Conservation (phyloP, 2,797 vertebrate species). For the Phoeniculus purpureus region DNA sequence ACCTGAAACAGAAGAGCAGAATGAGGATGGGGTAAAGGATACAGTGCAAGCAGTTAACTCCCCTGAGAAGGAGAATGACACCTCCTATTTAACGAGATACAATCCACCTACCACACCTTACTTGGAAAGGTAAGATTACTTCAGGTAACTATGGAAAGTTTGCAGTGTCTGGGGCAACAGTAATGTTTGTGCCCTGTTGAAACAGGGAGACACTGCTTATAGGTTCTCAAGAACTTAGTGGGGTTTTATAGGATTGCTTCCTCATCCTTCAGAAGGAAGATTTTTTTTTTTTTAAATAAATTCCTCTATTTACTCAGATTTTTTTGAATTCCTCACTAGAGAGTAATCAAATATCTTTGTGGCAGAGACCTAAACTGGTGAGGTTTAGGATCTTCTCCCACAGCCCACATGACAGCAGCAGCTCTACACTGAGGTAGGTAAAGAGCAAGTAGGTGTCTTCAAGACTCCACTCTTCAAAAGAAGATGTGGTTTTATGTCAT, state of each 20-base stretch:
- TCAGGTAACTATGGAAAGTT: not conserved
- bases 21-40: not conserved
- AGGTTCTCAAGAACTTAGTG: not conserved
- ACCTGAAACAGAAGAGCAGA: not conserved
- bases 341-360: not conserved
- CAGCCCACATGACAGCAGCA: not conserved
- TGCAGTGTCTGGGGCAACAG: not conserved
- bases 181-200: not conserved
- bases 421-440: not conserved
- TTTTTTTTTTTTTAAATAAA: not conserved
- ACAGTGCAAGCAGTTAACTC: not conserved
- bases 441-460: not conserved
- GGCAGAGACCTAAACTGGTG: not conserved
- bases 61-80: slow-evolving; percentile 59
- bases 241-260: not conserved
- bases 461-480: not conserved
- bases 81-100: slow-evolving; percentile 81
- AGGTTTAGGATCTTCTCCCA: not conserved
- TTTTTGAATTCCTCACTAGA: not conserved
- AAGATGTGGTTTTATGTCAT: not conserved
- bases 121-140: slow-evolving; percentile 83
- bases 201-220: not conserved
- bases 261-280: not conserved
- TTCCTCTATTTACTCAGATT: not conserved
- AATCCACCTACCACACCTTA: slow-evolving; percentile 84